Base-by-base conservation (phyloP, 1,140 invertebrate genomes). In the Drosophila truncata region DNA sequence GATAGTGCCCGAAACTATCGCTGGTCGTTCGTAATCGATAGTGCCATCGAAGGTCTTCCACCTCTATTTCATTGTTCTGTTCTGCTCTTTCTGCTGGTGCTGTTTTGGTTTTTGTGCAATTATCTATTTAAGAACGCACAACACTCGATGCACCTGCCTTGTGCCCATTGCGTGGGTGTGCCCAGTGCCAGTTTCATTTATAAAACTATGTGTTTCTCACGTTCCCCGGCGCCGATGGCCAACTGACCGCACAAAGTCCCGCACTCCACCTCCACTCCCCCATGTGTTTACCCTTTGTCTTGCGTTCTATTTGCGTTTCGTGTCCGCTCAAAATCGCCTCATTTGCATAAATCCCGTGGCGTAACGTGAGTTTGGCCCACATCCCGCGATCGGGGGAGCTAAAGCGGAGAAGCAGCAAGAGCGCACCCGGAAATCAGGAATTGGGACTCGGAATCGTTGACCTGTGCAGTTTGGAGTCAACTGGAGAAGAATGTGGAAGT, bases 401-500 rank as follows among this genome's bases (percentile, higher is more conserved):
- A 69, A 25, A 69, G 18, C 35, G 29, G 29, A 41, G 35, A 35
- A 60, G 44, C 16, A 49, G 50, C 23, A 31, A 10, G 23, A 41
- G 50, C 61, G 59, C 60, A 59, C 59, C 33, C 54, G 52, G 33
- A 37, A 55, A 62, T 60, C 35, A 18, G 57, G 65, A 73, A 60
- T 23, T 54, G 62, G 52, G 52, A 37, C 18, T 57, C 18, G 71
- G 75, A 86, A 86, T 46, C 73, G 29, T 80, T 80, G 73, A 77
- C 59, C 77, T 64, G 72, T 62, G 46, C 75, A 50, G 64, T 78
- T 50, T 58, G 47, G 52, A 69, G 71, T 44, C 42, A 18, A 55
- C 52, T 33, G 50, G 59, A 66, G 59, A 61, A 82, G 85, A 90
- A 97, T 97, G 96, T 97, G 96, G 96, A 97, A 96, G 94, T 97